Conservation (phyloP, 1,140 invertebrate species). For the Euwallacea fornicatus region DNA sequence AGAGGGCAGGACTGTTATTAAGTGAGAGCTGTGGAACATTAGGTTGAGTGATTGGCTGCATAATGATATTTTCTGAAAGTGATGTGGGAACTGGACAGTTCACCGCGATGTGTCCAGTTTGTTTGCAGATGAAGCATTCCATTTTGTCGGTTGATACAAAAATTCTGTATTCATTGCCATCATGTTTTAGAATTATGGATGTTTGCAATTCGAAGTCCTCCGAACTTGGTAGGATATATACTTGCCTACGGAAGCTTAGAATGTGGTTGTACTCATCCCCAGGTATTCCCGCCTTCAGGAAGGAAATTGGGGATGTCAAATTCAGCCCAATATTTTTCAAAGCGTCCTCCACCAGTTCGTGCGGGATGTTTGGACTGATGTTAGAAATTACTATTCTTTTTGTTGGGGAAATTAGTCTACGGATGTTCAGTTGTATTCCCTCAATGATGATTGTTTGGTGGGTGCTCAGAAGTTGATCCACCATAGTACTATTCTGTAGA, state of each 20-base stretch:
- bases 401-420: not conserved
- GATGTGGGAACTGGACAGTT: no score
- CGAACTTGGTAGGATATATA: not conserved
- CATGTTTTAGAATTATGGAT: not conserved
- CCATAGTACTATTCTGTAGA: constrained; percentile 1
- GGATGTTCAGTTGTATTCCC: not conserved
- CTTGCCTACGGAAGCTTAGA: not conserved
- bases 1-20: not conserved
- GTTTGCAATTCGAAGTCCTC: not conserved
- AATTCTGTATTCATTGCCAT: constrained; percentile 1
- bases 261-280: not conserved
- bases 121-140: not conserved
- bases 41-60: no score
- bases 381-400: constrained; percentile 1
- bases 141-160: constrained; percentile 1
- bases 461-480: not conserved
- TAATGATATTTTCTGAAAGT: no score
- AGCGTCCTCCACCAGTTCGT: not conserved
- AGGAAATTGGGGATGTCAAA: constrained; percentile 1
- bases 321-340: not conserved
- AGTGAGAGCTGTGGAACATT: no score
- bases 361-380: not conserved
- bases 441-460: not conserved
- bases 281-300: not conserved
- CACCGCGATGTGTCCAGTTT: no score